These are phyloP conservation scores for Pachyrhynchus sulphureomaculatus DNA, from an alignment of 1,140 invertebrate species.

Conservation along the genomic window DNA sequence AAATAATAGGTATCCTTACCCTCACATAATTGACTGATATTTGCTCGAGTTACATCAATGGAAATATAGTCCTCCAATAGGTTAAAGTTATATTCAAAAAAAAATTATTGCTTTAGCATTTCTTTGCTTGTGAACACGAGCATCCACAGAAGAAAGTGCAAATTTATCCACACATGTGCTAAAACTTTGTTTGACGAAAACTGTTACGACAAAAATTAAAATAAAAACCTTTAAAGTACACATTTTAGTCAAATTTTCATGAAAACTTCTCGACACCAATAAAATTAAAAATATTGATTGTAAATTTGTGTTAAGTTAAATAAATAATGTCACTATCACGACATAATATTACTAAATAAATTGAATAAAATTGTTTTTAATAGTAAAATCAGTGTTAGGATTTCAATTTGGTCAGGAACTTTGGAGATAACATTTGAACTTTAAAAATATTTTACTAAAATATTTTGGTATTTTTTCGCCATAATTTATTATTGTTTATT, in stretches of 20 bases:
- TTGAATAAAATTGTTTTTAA: slow-evolving; percentile 8
- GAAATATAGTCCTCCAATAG: slow-evolving; percentile 20
- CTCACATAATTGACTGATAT: slow-evolving; percentile 33
- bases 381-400: background rate
- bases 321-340: too few relatives aligned
- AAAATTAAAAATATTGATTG: too few relatives aligned
- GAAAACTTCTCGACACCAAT: too few relatives aligned
- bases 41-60: slow-evolving; percentile 33
- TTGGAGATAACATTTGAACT: slow-evolving; percentile 8
- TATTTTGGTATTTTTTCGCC: background rate
- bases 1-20: slow-evolving; percentile 6
- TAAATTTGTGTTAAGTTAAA: too few relatives aligned
- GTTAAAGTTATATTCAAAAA: slow-evolving; percentile 23
- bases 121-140: slow-evolving; percentile 7
- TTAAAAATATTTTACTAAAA: background rate
- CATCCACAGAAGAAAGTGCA: slow-evolving; percentile 24
- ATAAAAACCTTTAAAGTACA: background rate
- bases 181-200: background rate
- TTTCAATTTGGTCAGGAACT: background rate
- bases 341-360: background rate
- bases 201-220: background rate
- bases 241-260: background rate
- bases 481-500: too few relatives aligned
- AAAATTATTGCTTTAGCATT: slow-evolving; percentile 1
- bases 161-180: slow-evolving; percentile 23